These are phyloP conservation scores for Epizoanthus illoricatus DNA, from an alignment of 92 coral and sea anemone genomes.

Conservation along the genomic window DNA sequence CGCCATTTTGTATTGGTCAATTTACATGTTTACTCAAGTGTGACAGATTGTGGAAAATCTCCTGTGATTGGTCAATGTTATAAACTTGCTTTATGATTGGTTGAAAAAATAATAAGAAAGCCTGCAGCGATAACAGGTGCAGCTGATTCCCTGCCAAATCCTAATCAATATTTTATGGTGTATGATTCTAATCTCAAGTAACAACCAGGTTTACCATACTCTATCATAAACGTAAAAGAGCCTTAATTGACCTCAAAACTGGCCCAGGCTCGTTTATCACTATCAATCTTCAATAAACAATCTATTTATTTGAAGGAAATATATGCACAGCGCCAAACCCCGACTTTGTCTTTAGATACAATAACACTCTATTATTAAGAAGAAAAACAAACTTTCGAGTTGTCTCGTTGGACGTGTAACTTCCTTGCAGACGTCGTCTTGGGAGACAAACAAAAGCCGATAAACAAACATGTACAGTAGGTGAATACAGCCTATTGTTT, in stretches of 20 bases:
- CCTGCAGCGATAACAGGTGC: constrained; percentile 25
- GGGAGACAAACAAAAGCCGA: neutral
- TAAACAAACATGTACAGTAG: neutral
- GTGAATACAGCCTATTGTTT: no score
- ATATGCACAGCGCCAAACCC: neutral
- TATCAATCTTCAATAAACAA: neutral
- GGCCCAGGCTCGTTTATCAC: neutral
- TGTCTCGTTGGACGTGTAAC: neutral
- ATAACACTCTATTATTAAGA: neutral
- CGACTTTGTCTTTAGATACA: neutral
- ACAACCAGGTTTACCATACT: constrained; percentile 4
- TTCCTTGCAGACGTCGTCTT: neutral
- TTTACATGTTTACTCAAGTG: constrained; percentile 10
- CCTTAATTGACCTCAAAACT: neutral
- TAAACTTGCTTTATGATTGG: constrained; percentile 23
- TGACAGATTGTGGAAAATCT: neutral
- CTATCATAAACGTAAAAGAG: neutral
- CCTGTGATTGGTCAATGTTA: constrained; percentile 22
- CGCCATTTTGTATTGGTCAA: constrained; percentile 42
- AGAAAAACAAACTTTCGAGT: neutral
- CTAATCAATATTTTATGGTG: constrained; percentile 34
- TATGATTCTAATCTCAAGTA: constrained; percentile 9
- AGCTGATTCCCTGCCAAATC: neutral
- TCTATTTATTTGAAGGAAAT: neutral
- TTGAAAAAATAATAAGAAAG: neutral